These are phyloP conservation scores for Chymomyza costata DNA, from an alignment of 1,140 invertebrate genomes.

Conservation along the genomic window DNA sequence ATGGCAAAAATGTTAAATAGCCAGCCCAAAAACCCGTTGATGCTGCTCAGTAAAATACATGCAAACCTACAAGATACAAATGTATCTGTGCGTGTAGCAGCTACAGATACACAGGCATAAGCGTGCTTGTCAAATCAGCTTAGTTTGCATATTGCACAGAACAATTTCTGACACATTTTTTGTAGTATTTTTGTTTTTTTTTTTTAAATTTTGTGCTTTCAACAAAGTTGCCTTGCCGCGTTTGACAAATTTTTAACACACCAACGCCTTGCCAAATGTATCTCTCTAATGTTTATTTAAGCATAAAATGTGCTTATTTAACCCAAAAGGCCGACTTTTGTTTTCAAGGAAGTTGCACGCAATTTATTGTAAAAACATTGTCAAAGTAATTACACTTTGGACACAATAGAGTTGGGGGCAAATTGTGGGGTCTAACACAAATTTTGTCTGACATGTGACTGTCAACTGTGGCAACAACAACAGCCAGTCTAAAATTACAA, in stretches of 20 bases:
- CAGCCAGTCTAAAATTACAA: conserved; percentile 56
- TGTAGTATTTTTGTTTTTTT: conserved; percentile 13
- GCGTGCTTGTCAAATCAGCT: conserved; percentile 56
- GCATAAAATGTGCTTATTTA: conserved; percentile 62
- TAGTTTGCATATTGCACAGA: conserved; percentile 19
- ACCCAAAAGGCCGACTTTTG: conserved; percentile 52
- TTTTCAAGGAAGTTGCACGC: conserved; percentile 39
- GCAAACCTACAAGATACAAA: too few species aligned
- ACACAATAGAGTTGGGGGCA: conserved; percentile 13
- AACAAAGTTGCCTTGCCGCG: conserved; percentile 15
- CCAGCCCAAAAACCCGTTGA: conserved; percentile 34
- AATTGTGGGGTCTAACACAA: conserved; percentile 16
- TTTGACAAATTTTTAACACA: conserved; percentile 60
- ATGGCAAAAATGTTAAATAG: conserved; percentile 66
- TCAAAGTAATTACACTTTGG: conserved; percentile 58
- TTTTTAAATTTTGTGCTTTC: conserved; percentile 7
- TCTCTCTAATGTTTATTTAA: conserved; percentile 37
- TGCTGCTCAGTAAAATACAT: too few species aligned
- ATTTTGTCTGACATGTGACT: conserved; percentile 51
- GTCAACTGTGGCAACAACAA: conserved; percentile 44
- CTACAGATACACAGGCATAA: conserved; percentile 17
- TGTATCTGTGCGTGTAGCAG: too few species aligned
- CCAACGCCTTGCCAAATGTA: conserved; percentile 45
- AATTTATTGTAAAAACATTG: conserved; percentile 73
- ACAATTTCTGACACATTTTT: conserved; percentile 6